Evolutionary conservation across 2,113 vertebrate species (phyloP).

Genomic region (Centropus bengalensis): DNA sequence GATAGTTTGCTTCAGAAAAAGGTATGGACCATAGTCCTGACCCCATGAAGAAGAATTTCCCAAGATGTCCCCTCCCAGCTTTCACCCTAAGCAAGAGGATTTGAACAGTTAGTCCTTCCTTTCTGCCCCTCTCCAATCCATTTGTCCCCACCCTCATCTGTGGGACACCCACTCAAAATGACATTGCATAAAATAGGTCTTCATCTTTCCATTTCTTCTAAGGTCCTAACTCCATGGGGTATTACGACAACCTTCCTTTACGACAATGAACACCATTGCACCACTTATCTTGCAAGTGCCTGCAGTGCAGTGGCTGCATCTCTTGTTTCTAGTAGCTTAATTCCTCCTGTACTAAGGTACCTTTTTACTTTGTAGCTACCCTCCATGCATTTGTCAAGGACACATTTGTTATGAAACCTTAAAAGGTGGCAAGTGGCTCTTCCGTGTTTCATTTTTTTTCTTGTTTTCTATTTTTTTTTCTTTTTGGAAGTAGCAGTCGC

Average conservation of each 20-base stretch:
- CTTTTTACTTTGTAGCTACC: neutral
- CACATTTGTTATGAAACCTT: slow-evolving; percentile 2
- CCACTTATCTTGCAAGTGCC: neutral
- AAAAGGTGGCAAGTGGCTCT: neutral
- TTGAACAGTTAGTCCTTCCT: neutral
- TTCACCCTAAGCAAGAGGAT: neutral
- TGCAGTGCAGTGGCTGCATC: neutral
- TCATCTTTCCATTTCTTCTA: neutral
- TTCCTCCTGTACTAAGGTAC: neutral
- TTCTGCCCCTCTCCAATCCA: neutral
- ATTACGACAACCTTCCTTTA: too few species aligned
- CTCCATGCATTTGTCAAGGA: slow-evolving; percentile 19
- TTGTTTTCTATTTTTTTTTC: neutral
- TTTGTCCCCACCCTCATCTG: neutral
- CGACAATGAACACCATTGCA: neutral
- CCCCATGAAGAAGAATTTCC: neutral
- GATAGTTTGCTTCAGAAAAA: neutral
- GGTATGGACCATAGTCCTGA: neutral
- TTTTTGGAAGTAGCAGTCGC: neutral
- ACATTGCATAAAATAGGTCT: neutral
- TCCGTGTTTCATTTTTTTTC: neutral
- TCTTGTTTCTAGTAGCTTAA: neutral
- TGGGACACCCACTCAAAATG: fast-evolving
- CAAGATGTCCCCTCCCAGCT: neutral
- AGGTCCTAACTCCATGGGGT: neutral